Percentiles rank a stretch among this genome's conserved stretches.
Conservation (phyloP, 2,888 invertebrate genomes). For the Tuta absoluta region DNA sequence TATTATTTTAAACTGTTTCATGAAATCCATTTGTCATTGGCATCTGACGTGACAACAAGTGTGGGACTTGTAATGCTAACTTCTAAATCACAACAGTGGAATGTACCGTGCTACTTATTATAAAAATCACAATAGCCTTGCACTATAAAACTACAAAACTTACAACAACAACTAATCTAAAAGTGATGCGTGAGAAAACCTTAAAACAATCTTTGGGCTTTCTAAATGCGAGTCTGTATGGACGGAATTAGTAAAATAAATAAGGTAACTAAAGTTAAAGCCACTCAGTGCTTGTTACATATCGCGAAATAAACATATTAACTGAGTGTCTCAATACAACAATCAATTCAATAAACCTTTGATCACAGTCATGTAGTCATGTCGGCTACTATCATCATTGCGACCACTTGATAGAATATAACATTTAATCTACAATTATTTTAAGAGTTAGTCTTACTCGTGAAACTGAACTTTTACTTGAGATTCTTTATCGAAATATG, state of each 20-base stretch:
- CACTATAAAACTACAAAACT: constrained; percentile 41
- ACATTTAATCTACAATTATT: too few species aligned
- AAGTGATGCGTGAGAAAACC: constrained; percentile 42
- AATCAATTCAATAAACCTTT: too few species aligned
- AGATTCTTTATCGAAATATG: too few species aligned
- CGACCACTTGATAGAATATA: too few species aligned
- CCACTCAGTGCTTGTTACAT: not conserved
- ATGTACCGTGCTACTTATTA: constrained; percentile 72
- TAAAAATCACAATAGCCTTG: constrained; percentile 75
- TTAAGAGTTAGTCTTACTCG: too few species aligned
- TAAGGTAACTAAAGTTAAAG: not conserved
- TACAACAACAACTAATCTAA: constrained; percentile 41
- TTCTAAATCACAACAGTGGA: constrained; percentile 76
- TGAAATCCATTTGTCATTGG: not conserved
- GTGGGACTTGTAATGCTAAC: constrained; percentile 42
- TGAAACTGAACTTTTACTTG: too few species aligned
- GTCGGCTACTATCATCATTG: too few species aligned
- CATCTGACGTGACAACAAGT: not conserved
- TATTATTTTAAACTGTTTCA: not conserved
- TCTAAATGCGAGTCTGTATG: constrained; percentile 55
- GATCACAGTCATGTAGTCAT: too few species aligned
- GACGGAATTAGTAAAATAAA: constrained; percentile 36
- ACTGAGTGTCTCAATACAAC: constrained; percentile 12
- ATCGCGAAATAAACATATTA: not conserved
- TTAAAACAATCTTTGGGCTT: constrained; percentile 66